Evolutionary conservation across 2,888 invertebrate genomes (phyloP).

Genomic region (Dynastes hyllus): DNA sequence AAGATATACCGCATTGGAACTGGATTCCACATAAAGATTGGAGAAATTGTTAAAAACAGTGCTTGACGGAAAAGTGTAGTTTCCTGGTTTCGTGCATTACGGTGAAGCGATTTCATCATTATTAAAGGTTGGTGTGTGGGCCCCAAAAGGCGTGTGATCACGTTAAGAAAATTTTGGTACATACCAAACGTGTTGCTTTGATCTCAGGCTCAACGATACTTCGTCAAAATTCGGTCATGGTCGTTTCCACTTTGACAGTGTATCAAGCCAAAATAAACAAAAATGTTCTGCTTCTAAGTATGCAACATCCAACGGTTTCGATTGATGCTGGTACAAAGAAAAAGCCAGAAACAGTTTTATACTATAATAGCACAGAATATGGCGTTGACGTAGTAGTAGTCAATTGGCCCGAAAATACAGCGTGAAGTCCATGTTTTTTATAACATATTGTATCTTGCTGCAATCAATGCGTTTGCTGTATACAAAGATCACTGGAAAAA

Average conservation of each 20-base stretch:
- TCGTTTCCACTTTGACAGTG: constrained; percentile 71
- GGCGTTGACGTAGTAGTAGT: too few species aligned
- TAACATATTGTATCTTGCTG: too few species aligned
- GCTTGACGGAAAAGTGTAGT: constrained; percentile 98
- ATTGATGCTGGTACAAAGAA: too few species aligned
- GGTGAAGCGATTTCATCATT: constrained; percentile 99
- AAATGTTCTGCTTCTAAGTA: too few species aligned
- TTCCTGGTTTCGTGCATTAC: constrained; percentile 99
- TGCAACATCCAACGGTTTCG: too few species aligned
- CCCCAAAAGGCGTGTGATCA: constrained; percentile 97
- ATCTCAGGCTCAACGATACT: constrained; percentile 99
- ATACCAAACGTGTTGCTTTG: constrained; percentile 95
- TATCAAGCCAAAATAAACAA: too few species aligned
- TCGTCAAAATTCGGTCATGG: constrained; percentile 99
- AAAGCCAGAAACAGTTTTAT: too few species aligned
- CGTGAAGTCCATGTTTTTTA: too few species aligned
- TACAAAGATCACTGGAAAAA: too few species aligned
- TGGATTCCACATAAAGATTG: constrained; percentile 88
- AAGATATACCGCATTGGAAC: constrained; percentile 98
- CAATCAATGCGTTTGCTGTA: too few species aligned
- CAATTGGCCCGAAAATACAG: constrained; percentile 66
- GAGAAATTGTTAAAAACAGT: constrained; percentile 95
- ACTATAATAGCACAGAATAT: too few species aligned
- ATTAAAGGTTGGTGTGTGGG: constrained; percentile 97
- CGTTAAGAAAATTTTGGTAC: constrained; percentile 95